A percentile compares a stretch with the other conserved stretches of the same genome.
These are phyloP conservation scores for Chloroceryle amazona DNA, from an alignment of 2,797 vertebrate genomes.

Conservation along the genomic window DNA sequence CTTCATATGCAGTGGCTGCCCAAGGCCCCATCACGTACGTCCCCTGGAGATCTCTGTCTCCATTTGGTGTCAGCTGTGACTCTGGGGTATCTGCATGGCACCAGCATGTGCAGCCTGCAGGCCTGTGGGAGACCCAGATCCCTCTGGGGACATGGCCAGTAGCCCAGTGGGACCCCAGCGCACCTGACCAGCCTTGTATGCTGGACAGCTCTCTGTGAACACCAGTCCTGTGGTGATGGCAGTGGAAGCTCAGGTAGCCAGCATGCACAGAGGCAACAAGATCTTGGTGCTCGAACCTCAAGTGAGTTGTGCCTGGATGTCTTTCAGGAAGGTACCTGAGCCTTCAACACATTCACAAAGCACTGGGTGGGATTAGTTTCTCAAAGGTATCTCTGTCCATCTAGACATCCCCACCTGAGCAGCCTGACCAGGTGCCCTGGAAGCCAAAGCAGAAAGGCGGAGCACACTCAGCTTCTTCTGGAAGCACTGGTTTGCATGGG, in stretches of 20 bases:
- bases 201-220: neutral
- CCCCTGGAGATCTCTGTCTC: neutral
- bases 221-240: neutral
- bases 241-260: neutral
- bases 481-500: accelerated
- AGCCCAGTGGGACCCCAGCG: neutral
- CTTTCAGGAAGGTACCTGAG: neutral
- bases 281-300: neutral
- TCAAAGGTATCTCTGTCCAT: neutral
- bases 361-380: neutral
- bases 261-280: neutral
- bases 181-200: neutral
- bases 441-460: neutral
- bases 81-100: neutral
- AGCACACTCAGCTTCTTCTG: neutral
- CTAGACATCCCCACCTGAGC: neutral
- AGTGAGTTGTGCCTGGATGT: neutral
- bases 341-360: neutral
- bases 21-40: no score
- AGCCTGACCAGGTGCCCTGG: neutral
- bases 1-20: neutral
- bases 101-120: neutral
- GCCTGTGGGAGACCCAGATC: neutral
- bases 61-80: neutral
- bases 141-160: neutral